Base-by-base conservation (phyloP, 2,797 vertebrate species). In the Passerculus sandwichensis region DNA sequence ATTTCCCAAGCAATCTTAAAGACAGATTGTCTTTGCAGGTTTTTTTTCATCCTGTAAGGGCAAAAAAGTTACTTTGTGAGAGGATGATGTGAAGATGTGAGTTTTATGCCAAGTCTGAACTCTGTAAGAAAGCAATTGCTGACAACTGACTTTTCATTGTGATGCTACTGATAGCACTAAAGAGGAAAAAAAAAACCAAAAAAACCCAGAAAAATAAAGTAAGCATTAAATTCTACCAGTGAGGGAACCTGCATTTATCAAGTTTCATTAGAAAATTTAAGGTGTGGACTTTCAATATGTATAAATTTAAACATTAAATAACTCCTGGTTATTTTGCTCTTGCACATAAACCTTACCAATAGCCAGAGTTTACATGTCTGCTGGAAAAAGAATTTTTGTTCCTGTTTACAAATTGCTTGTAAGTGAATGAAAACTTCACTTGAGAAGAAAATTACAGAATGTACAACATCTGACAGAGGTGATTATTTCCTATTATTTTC, bases 281-380 rank as follows among this genome's bases (percentile, higher is more conserved):
- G 16, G 17, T 15, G 38, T 36, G 11, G 17, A 27, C 2, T 25
- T 83, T 78, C 34, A 65, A 17, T 64, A 50, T 36, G 5, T 5
- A 22, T 56, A 40, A 60, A n/a, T 56, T 73, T 62, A 51, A 15
- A 86, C 5, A 48, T 67, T n/a, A 74, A 71, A 44, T 56, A n/a
- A 53, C 10, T 73, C 23, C 34, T 60, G 15, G 19, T 25, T 42
- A 67, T 60, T 85, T 77, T 77, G 29, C 30, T 57, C 18, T 54
- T 71, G 7, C 15, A 23, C 64, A 38, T 57, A 60, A 76, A 65
- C 17, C 16, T 61, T 42, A 54, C 2, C 18, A 54, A 34, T 27
- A 48, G n/a, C 34, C 82, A 21, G 1, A 29, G 5, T 32, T 70
- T 0, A 0, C 34, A 21, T 32, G 9, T 54, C 5, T 70, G 12